Evolutionary conservation across 2,113 vertebrate genomes (phyloP).

Genomic region (Ovis canadensis): DNA sequence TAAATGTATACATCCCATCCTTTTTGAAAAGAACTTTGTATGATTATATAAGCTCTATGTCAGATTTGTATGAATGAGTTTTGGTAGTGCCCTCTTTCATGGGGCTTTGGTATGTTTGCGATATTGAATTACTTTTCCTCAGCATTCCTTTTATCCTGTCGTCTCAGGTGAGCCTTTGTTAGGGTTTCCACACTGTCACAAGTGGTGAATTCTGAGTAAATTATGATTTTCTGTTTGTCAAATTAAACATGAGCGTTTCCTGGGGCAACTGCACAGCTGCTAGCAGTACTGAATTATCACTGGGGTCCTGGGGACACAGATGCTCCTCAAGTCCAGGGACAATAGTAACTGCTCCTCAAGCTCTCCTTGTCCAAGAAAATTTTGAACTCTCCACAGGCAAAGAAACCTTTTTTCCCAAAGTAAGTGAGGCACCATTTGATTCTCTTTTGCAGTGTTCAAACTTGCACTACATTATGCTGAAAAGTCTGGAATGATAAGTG

Average conservation of each 20-base stretch:
- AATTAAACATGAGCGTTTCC: not conserved
- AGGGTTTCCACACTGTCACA: not conserved
- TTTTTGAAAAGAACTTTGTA: not conserved
- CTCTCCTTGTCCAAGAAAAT: not conserved
- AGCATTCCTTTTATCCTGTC: not conserved
- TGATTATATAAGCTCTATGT: not conserved
- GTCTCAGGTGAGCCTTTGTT: not conserved
- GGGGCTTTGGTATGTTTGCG: not conserved
- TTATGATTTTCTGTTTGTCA: not conserved
- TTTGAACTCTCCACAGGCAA: not conserved
- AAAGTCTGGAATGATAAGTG: not conserved
- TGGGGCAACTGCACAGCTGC: fast-evolving
- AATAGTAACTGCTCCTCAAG: not conserved
- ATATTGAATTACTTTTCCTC: not conserved
- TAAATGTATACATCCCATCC: not conserved
- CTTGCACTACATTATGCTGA: not conserved
- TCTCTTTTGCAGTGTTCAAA: not conserved
- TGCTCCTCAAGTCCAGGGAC: not conserved
- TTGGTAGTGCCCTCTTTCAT: not conserved
- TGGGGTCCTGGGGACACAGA: too few relatives aligned
- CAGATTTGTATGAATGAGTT: not conserved
- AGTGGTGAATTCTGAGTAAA: not conserved
- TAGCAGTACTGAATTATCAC: fast-evolving
- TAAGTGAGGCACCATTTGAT: not conserved
- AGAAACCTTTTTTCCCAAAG: not conserved